Evolutionary conservation across 2,113 vertebrate genomes (phyloP).

Genomic region (Saguinus imperator): DNA sequence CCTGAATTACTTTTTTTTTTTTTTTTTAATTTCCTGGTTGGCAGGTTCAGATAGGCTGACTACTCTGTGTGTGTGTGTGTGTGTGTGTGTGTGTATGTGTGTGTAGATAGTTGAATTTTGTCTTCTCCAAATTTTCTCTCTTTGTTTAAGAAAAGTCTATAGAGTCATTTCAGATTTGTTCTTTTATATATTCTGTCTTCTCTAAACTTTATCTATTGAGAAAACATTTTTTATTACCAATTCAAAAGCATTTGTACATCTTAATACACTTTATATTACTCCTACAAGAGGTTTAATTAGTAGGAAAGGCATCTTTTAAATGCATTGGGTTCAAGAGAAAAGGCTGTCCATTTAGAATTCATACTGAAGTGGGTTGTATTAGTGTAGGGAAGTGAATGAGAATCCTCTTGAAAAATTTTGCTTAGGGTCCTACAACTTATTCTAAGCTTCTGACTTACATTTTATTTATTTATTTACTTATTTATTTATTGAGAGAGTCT

Average conservation of each 20-base stretch:
- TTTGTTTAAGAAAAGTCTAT: not conserved
- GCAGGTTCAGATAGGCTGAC: not conserved
- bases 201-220: not conserved
- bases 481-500: too few relatives aligned
- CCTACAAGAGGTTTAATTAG: constrained; percentile 13
- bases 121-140: not conserved
- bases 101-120: constrained; percentile 15
- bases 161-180: constrained; percentile 35
- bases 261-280: constrained; percentile 5
- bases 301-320: constrained; percentile 10
- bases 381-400: not conserved
- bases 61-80: not conserved
- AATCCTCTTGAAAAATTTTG: constrained; percentile 23
- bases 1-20: not conserved
- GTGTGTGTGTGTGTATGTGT: too few relatives aligned
- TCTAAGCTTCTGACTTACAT: not conserved
- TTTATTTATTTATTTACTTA: not conserved
- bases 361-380: constrained; percentile 8
- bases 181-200: not conserved
- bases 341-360: constrained; percentile 31
- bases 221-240: constrained; percentile 39
- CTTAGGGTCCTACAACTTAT: constrained; percentile 21
- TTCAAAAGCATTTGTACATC: constrained; percentile 46
- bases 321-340: not conserved
- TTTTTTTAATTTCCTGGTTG: fast-evolving